Evolutionary conservation across 2,888 invertebrate genomes (phyloP).

Genomic region (Eustalomyia histrio): DNA sequence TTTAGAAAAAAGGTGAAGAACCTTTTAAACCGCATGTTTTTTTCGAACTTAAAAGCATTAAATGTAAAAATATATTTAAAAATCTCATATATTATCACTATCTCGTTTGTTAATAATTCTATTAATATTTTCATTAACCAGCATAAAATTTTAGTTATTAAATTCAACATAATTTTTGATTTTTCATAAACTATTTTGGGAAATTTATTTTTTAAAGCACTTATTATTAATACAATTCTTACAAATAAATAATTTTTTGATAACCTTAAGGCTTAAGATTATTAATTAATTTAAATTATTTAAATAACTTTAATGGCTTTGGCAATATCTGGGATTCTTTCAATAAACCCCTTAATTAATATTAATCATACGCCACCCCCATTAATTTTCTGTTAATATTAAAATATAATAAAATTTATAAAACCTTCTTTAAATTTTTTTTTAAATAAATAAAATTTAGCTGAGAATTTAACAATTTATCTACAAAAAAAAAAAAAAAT

Average conservation of each 20-base stretch:
- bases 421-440: neutral
- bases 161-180: too few species aligned
- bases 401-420: neutral
- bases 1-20: slow-evolving; percentile 28
- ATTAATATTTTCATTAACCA: too few species aligned
- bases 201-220: too few species aligned
- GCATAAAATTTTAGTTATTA: too few species aligned
- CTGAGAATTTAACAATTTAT: too few species aligned
- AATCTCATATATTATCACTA: too few species aligned
- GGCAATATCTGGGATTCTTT: neutral
- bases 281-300: neutral
- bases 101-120: too few species aligned
- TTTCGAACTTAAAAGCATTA: neutral
- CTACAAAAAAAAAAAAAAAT: neutral
- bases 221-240: neutral
- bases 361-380: neutral
- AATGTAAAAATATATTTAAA: neutral
- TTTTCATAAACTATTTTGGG: too few species aligned
- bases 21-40: slow-evolving; percentile 18
- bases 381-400: neutral
- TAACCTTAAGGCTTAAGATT: neutral
- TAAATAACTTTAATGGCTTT: neutral
- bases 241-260: neutral
- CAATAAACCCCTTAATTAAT: neutral
- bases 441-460: too few species aligned